These are phyloP conservation scores for Mythimna ferrago DNA, from an alignment of 2,888 invertebrate genomes.

Conservation along the genomic window DNA sequence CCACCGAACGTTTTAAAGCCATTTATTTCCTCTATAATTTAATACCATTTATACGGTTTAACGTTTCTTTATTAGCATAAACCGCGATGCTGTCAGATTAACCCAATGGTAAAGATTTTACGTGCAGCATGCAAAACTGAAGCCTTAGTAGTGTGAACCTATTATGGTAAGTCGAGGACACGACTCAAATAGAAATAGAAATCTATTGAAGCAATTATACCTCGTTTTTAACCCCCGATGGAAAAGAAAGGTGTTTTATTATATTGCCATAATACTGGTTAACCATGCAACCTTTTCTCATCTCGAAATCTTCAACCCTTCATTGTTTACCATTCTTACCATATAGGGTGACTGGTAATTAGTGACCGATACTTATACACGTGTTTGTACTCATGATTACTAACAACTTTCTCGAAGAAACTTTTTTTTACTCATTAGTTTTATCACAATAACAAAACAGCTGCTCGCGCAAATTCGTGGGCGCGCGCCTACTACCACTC, in stretches of 20 bases:
- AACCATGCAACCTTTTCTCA: neutral
- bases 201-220: constrained; percentile 12
- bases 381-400: too few relatives aligned
- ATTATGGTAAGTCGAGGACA: constrained; percentile 62
- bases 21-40: constrained; percentile 7
- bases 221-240: neutral
- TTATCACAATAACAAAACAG: too few relatives aligned
- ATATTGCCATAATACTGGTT: neutral
- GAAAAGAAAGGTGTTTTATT: too few relatives aligned
- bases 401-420: too few relatives aligned
- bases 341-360: too few relatives aligned
- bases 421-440: too few relatives aligned
- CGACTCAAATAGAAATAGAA: constrained; percentile 48
- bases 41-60: constrained; percentile 7
- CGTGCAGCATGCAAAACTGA: constrained; percentile 63
- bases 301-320: too few relatives aligned
- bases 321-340: too few relatives aligned
- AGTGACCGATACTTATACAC: too few relatives aligned
- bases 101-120: constrained; percentile 42
- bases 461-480: too few relatives aligned
- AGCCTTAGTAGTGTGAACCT: constrained; percentile 61
- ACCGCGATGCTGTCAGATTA: constrained; percentile 39
- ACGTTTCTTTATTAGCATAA: constrained; percentile 25
- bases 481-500: too few relatives aligned
- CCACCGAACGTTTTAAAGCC: neutral